A percentile compares a stretch with the other conserved stretches of the same genome.
Conservation (phyloP, 2,797 vertebrate species). For the Denticeps clupeoides region DNA sequence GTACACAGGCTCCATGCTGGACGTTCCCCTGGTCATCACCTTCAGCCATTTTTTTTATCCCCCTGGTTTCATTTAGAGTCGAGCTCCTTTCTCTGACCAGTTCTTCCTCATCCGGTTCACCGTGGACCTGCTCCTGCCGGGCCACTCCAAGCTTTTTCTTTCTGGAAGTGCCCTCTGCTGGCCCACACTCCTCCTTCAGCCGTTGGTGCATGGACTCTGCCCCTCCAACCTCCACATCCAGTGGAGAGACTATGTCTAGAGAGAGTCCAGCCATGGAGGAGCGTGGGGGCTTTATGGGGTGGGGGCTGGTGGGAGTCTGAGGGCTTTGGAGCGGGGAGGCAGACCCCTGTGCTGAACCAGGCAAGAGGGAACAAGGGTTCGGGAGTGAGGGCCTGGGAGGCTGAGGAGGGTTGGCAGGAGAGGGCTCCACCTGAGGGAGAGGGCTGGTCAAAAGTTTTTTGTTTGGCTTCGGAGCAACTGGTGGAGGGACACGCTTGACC, state of each 20-base stretch:
- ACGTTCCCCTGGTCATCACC: conserved; percentile 2
- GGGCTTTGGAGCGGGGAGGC: conserved; percentile 58
- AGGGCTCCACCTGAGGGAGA: too few species aligned
- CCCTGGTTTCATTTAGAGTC: not conserved
- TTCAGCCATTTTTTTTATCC: not conserved
- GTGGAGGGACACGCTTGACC: conserved; percentile 76
- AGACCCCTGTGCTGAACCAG: conserved; percentile 26
- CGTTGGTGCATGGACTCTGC: conserved; percentile 22
- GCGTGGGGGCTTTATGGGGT: conserved; percentile 85
- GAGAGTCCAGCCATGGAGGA: conserved; percentile 72
- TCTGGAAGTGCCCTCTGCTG: conserved; percentile 8
- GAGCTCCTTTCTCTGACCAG: not conserved
- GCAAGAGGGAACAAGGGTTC: conserved; percentile 46
- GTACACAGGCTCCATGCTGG: conserved; percentile 4
- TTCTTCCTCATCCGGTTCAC: conserved; percentile 4
- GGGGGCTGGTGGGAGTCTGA: conserved; percentile 43
- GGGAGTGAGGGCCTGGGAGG: conserved; percentile 29
- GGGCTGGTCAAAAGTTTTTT: too few species aligned
- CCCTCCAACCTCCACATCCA: conserved; percentile 55
- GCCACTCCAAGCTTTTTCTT: conserved; percentile 27
- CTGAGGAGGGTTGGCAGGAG: conserved; percentile 37
- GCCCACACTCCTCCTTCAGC: conserved; percentile 7
- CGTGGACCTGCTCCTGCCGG: conserved; percentile 28
- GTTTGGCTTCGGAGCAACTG: conserved; percentile 80
- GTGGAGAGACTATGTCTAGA: conserved; percentile 41